Percentiles rank a stretch among this genome's conserved stretches.
These are phyloP conservation scores for Ormyrus pomaceus DNA, from an alignment of 2,888 invertebrate species.

Conservation along the genomic window DNA sequence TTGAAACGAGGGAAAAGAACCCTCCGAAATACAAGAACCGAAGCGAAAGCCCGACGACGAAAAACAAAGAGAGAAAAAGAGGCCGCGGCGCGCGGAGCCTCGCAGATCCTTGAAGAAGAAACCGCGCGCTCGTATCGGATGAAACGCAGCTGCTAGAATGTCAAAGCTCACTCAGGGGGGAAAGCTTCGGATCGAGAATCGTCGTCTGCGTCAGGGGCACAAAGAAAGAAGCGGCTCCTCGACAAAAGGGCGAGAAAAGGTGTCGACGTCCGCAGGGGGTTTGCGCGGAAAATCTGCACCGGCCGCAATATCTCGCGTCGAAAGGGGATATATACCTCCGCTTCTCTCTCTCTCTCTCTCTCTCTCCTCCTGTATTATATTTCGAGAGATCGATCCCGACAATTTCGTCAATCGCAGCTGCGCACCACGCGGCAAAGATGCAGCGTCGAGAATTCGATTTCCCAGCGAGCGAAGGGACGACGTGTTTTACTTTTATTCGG, in stretches of 20 bases:
- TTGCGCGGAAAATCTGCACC: slow-evolving; percentile 33
- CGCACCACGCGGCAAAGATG: slow-evolving; percentile 15
- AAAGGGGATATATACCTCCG: neutral
- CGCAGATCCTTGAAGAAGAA: neutral
- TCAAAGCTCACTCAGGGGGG: slow-evolving; percentile 18
- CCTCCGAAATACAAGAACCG: neutral
- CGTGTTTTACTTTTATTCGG: slow-evolving; percentile 11
- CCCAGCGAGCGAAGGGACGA: neutral
- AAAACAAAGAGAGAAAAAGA: too few relatives aligned
- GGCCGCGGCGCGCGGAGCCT: too few relatives aligned
- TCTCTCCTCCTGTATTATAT: slow-evolving; percentile 16
- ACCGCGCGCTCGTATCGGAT: slow-evolving; percentile 5
- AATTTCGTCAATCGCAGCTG: slow-evolving; percentile 36
- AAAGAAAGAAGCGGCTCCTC: neutral
- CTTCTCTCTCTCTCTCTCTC: neutral
- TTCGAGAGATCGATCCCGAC: slow-evolving; percentile 23
- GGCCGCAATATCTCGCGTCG: slow-evolving; percentile 33
- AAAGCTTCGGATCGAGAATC: too few relatives aligned
- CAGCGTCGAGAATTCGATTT: slow-evolving; percentile 33
- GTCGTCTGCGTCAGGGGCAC: neutral
- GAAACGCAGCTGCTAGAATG: slow-evolving; percentile 32
- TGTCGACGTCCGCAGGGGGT: slow-evolving; percentile 4
- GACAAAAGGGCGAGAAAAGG: neutral
- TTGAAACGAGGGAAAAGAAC: neutral
- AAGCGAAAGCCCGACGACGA: too few relatives aligned